These are phyloP conservation scores for Capromys pilorides DNA, from an alignment of 2,797 vertebrate genomes.

Conservation along the genomic window DNA sequence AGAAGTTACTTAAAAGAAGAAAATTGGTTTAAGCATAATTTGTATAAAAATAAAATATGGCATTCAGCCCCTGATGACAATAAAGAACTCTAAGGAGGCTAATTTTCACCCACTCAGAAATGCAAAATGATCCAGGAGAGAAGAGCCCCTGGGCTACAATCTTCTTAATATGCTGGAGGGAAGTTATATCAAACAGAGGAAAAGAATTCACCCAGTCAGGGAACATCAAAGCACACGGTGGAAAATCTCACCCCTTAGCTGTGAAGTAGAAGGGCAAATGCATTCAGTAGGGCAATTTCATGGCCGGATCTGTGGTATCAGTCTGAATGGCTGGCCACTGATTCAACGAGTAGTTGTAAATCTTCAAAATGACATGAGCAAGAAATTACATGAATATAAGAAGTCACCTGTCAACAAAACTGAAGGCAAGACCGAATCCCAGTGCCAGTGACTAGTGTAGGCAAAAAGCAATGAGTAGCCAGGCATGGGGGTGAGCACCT, in stretches of 20 bases:
- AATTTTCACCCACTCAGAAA: neutral
- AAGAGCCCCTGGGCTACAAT: neutral
- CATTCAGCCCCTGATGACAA: neutral
- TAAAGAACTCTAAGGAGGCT: neutral
- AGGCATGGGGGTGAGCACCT: neutral
- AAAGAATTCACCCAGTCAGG: neutral
- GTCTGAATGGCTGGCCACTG: neutral
- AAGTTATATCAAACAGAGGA: neutral
- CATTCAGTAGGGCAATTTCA: neutral
- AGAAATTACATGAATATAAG: neutral
- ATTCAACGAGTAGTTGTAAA: neutral
- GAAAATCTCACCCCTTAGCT: neutral
- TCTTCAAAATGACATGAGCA: neutral
- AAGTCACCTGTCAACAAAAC: neutral
- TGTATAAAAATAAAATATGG: constrained; percentile 25
- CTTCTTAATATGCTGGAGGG: neutral
- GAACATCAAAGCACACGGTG: neutral
- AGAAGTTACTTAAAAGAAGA: neutral
- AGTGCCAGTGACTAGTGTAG: neutral
- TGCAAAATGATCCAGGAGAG: neutral
- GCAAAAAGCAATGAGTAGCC: neutral
- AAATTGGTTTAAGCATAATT: neutral
- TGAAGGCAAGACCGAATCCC: neutral
- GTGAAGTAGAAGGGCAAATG: neutral
- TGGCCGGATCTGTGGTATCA: neutral